Base-by-base conservation (phyloP, 2,888 invertebrate species). In the Chrysolina americana region DNA sequence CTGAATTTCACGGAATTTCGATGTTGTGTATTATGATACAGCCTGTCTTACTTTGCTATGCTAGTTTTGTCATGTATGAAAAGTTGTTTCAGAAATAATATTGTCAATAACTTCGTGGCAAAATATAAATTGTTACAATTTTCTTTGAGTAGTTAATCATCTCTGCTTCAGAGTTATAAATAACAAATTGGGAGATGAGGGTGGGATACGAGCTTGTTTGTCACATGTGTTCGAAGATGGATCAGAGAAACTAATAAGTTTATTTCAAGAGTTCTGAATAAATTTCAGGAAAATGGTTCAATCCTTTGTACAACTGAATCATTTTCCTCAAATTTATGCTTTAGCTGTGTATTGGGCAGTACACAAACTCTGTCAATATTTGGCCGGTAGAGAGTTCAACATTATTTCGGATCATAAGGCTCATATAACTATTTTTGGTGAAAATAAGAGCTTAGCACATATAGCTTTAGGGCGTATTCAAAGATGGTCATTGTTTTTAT, bases 391-490 rank as follows among this genome's bases (percentile, higher is more conserved):
- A 47, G 2, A 47, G 4, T 66, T 66, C 19, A 36, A 3, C 2
- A 53, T 47, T 13, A 47, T 66, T 66, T 47, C 66, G 10, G 66
- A 66, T 66, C 66, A 66, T 23, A 66, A 66, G 36, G 21, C 66
- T 41, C 36, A 53, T 5, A 13, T 23, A 4, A 36, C 65, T 36
- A 2, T 64, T 13, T 47, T 66, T 66, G 66, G 66, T 2, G 48
- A 66, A 56, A 47, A 47, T n/a, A n/a, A 66, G 50, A 71, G 81
- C 10, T 83, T 83, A 11, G 83, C 84, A 56, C 77, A 80, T 68
- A 83, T 85, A 82, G 83, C 85, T 6, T 83, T 84, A 0, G 83
- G 81, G 41, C 50, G 76, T 47, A 56, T 79, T 15, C 78, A 81
- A 65, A 74, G 79, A 11, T 77, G 76, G 41, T 76, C 76, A 0